These are phyloP conservation scores for Eueides isabella DNA, from an alignment of 1,140 invertebrate genomes.

Conservation along the genomic window DNA sequence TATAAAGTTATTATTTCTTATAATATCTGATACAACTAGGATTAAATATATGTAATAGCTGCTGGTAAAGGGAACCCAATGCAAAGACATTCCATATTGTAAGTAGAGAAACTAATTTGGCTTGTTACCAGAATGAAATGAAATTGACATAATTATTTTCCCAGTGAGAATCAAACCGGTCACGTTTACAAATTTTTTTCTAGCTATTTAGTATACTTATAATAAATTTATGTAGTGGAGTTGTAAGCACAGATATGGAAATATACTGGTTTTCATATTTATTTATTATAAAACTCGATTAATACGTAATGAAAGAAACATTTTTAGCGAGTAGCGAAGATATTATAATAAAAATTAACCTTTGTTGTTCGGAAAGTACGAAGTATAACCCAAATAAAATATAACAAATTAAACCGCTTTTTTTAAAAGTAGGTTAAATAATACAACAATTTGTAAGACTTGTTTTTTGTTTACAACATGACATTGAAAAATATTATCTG, in stretches of 20 bases:
- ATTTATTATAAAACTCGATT: neutral
- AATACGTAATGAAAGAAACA: neutral
- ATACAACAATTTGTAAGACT: neutral
- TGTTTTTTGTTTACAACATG: neutral
- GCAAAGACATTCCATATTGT: too few species aligned
- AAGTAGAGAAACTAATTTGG: too few species aligned
- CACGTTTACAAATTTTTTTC: too few species aligned
- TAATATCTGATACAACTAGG: too few species aligned
- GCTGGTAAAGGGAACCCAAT: too few species aligned
- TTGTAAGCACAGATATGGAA: constrained; percentile 22
- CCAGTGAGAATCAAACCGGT: too few species aligned
- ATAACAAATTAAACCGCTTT: neutral
- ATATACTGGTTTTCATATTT: constrained; percentile 19
- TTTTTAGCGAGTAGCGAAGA: neutral
- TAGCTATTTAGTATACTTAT: too few species aligned
- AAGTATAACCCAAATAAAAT: too few species aligned
- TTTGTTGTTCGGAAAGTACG: neutral
- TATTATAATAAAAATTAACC: neutral
- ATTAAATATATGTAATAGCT: too few species aligned
- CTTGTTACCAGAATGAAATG: too few species aligned
- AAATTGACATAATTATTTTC: too few species aligned
- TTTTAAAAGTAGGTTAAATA: neutral
- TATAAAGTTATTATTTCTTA: too few species aligned
- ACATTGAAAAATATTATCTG: neutral
- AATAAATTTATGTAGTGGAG: neutral